Evolutionary conservation across 2,113 vertebrate species (phyloP).

Genomic region (Puffinus mauretanicus): DNA sequence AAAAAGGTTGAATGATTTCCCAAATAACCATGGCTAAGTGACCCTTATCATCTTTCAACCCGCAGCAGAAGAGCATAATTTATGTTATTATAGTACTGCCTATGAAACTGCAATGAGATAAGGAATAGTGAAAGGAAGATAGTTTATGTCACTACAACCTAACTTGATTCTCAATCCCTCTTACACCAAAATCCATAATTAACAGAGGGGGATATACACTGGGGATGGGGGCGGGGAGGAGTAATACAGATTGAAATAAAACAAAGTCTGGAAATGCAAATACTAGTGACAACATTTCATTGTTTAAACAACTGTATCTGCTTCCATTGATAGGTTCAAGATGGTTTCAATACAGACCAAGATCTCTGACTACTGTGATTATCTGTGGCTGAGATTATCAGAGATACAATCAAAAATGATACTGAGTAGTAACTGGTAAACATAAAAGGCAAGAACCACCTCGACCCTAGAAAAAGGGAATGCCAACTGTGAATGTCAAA

Average conservation of each 20-base stretch:
- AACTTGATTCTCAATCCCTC: not conserved
- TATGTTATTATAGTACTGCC: not conserved
- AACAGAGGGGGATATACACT: not conserved
- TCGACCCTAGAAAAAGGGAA: not conserved
- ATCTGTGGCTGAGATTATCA: not conserved
- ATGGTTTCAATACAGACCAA: not conserved
- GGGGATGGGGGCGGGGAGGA: accelerated
- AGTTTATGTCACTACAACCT: not conserved
- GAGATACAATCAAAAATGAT: not conserved
- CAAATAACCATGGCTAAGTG: not conserved
- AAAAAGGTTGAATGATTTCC: not conserved
- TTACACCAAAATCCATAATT: not conserved
- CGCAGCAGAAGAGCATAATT: not conserved
- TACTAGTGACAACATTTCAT: not conserved
- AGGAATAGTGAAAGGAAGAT: not conserved
- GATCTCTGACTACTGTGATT: not conserved
- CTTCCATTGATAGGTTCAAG: not conserved
- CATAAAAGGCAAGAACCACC: not conserved
- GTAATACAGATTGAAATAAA: not conserved
- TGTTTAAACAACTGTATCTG: not conserved
- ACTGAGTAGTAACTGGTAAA: not conserved
- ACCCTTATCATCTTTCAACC: not conserved
- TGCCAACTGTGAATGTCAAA: not conserved
- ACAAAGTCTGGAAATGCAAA: not conserved
- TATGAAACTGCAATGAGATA: not conserved